phyloP scores from a whole-genome alignment of 2,113 vertebrate species.

The Dolichallabes microphthalmus region DNA sequence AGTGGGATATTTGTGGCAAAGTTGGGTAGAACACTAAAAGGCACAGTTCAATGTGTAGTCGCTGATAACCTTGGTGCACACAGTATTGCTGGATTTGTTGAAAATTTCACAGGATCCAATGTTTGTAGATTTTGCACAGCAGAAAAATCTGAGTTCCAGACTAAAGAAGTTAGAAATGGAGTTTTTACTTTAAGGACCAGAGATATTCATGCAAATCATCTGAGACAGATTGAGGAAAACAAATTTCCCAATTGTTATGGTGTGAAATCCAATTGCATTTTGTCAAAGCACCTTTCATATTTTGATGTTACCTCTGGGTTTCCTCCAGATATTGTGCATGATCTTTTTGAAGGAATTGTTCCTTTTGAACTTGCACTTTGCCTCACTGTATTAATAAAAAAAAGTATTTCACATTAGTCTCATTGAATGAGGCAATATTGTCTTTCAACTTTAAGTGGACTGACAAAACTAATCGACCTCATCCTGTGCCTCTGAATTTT shows the following conservation, averaged over 20 bases:
- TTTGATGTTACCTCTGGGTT: conserved; percentile 20
- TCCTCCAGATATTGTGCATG: conserved; percentile 6
- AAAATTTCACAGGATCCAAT: background rate
- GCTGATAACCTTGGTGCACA: too few relatives aligned
- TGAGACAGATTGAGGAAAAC: background rate
- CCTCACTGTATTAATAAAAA: background rate
- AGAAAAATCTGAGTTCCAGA: conserved; percentile 7
- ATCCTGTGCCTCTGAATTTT: too few relatives aligned
- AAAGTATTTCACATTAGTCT: background rate
- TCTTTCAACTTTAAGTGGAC: too few relatives aligned
- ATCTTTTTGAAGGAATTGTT: conserved; percentile 11
- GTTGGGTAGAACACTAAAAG: too few relatives aligned
- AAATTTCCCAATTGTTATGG: conserved; percentile 15
- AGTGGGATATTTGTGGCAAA: too few relatives aligned
- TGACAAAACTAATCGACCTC: too few relatives aligned
- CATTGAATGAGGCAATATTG: conserved; percentile 8
- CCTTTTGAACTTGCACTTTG: conserved; percentile 36
- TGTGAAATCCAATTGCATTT: conserved; percentile 43
- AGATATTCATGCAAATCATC: conserved; percentile 26
- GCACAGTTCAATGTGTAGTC: too few relatives aligned
- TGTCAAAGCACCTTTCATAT: conserved; percentile 18
- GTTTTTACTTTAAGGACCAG: conserved; percentile 1
- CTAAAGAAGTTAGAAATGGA: conserved; percentile 18
- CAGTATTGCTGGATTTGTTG: background rate
- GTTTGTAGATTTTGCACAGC: background rate